A percentile compares a stretch with the other conserved stretches of the same genome.
Conservation (phyloP, 2,888 invertebrate genomes). For the Ceriagrion tenellum region DNA sequence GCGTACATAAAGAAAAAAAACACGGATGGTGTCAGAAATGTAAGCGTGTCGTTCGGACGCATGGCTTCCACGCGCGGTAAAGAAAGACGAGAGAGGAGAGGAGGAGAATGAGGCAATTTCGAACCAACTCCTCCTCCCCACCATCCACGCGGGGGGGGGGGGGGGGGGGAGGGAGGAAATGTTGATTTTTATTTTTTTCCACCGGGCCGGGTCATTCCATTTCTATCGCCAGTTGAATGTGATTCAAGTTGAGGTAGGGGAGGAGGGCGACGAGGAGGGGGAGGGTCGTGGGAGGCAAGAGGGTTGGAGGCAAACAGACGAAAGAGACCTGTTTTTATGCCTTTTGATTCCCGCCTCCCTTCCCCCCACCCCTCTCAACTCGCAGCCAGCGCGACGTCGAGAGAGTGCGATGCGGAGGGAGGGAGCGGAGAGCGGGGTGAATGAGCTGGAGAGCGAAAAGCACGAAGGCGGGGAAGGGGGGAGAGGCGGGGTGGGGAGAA, state of each 20-base stretch:
- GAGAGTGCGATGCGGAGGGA: neutral
- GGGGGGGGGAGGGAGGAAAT: neutral
- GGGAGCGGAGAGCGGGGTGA: neutral
- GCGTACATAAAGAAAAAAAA: neutral
- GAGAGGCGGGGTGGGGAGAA: neutral
- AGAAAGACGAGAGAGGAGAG: neutral
- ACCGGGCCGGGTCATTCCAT: constrained; percentile 43
- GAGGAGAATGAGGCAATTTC: neutral
- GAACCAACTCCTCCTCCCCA: neutral
- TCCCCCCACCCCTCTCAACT: no score
- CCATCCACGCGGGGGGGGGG: neutral
- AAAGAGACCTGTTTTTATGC: constrained; percentile 24
- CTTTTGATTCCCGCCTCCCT: constrained; percentile 33
- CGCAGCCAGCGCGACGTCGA: neutral
- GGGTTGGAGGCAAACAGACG: neutral
- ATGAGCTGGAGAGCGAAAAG: neutral
- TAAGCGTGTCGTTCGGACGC: neutral
- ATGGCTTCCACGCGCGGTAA: neutral
- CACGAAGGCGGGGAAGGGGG: neutral
- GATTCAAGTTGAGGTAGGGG: neutral
- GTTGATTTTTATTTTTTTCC: neutral
- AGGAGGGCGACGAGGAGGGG: neutral
- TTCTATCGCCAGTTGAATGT: constrained; percentile 45
- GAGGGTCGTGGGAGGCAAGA: neutral
- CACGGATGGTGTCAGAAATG: neutral